phyloP scores from a whole-genome alignment of 2,888 invertebrate species.

The Chorisops tibialis region DNA sequence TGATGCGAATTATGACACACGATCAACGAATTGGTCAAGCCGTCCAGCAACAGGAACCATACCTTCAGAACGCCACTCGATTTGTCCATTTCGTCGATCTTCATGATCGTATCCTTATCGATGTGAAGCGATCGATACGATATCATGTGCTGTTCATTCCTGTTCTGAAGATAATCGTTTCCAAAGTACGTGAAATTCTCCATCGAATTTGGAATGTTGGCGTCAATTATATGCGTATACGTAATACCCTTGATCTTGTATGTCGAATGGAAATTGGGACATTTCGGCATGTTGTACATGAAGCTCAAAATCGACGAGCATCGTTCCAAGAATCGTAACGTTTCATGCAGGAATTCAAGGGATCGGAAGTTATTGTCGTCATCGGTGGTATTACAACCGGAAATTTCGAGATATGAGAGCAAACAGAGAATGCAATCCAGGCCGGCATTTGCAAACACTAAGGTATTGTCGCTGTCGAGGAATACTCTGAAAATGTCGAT shows the following conservation, averaged over 20 bases:
- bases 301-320: conserved; percentile 84
- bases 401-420: conserved; percentile 59
- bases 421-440: conserved; percentile 91
- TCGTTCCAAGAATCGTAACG: conserved; percentile 78
- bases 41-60: conserved; percentile 86
- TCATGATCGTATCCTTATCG: conserved; percentile 52
- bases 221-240: conserved; percentile 77
- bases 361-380: conserved; percentile 55
- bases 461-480: conserved; percentile 85
- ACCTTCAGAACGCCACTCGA: conserved; percentile 83
- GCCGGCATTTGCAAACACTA: conserved; percentile 92
- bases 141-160: conserved; percentile 62
- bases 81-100: conserved; percentile 63
- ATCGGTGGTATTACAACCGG: conserved; percentile 62
- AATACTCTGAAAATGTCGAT: conserved; percentile 93
- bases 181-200: conserved; percentile 68
- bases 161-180: conserved; percentile 59
- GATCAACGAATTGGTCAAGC: conserved; percentile 74
- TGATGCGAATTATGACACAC: conserved; percentile 87
- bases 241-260: conserved; percentile 76
- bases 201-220: conserved; percentile 71
- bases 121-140: conserved; percentile 52
- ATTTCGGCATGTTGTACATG: conserved; percentile 94
- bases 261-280: conserved; percentile 87
- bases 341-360: conserved; percentile 59